A percentile compares a stretch with the other conserved stretches of the same genome.
Conservation (phyloP, 2,888 invertebrate genomes). For the Terebella lapidaria region DNA sequence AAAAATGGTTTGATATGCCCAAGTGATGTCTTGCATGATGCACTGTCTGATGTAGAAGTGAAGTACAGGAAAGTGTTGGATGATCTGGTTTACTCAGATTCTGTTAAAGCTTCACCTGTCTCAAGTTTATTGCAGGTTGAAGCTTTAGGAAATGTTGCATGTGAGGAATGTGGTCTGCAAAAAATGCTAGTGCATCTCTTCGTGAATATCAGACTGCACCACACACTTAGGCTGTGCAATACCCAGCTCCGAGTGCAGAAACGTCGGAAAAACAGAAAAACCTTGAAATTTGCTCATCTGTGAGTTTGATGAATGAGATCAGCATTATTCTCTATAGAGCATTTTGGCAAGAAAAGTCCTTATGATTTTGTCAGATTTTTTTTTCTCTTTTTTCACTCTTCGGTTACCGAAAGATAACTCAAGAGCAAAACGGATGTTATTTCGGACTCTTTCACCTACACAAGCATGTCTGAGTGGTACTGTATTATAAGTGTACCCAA, state of each 20-base stretch:
- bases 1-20: neutral
- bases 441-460: no score
- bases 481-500: no score
- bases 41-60: neutral
- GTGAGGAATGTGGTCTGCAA: neutral
- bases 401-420: no score
- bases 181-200: neutral
- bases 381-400: no score
- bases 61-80: neutral
- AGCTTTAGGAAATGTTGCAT: neutral
- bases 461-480: no score
- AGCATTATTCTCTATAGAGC: no score
- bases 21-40: neutral
- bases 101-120: neutral
- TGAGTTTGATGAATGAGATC: no score
- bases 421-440: no score
- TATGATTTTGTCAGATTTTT: no score
- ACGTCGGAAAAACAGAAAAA: neutral
- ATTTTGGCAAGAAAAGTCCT: no score
- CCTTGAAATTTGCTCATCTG: neutral
- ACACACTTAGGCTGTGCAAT: neutral
- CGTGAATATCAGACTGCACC: neutral
- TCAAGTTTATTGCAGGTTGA: neutral
- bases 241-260: neutral
- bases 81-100: neutral